phyloP scores from a whole-genome alignment of 2,888 invertebrate genomes.

The Galeruca laticollis region DNA sequence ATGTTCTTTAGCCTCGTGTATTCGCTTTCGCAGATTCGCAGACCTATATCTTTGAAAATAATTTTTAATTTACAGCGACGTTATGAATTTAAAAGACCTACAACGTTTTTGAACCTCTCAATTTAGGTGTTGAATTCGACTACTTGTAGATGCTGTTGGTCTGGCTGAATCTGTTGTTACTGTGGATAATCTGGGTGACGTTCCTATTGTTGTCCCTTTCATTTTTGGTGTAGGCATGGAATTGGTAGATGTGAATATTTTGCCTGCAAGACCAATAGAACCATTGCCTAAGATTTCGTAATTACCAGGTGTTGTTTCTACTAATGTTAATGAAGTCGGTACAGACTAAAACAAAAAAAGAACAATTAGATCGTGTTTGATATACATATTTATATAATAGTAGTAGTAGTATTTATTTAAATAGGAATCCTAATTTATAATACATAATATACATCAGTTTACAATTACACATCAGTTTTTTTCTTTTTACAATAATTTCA shows the following conservation, averaged over 20 bases:
- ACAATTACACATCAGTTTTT: too few species aligned
- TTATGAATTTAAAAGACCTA: too few species aligned
- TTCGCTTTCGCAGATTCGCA: too few species aligned
- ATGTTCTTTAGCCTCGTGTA: too few species aligned
- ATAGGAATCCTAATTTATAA: too few species aligned
- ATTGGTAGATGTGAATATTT: constrained; percentile 49
- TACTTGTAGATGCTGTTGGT: background rate
- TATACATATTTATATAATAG: too few species aligned
- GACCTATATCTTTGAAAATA: too few species aligned
- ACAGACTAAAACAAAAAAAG: constrained; percentile 44
- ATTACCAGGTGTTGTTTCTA: constrained; percentile 60
- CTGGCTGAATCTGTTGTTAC: constrained; percentile 11
- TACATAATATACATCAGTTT: too few species aligned
- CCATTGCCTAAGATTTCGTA: constrained; percentile 58
- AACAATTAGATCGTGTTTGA: constrained; percentile 3
- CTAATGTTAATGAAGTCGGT: constrained; percentile 54
- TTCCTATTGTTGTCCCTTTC: constrained; percentile 1
- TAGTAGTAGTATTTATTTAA: too few species aligned
- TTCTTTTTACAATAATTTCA: too few species aligned
- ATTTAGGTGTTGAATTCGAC: background rate
- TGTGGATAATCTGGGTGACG: constrained; percentile 9
- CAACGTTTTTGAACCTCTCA: background rate
- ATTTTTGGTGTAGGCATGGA: constrained; percentile 12
- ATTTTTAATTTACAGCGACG: too few species aligned
- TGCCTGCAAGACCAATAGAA: constrained; percentile 53